phyloP scores from a whole-genome alignment of 2,888 invertebrate genomes.

The Himalopsyche tibetana region DNA sequence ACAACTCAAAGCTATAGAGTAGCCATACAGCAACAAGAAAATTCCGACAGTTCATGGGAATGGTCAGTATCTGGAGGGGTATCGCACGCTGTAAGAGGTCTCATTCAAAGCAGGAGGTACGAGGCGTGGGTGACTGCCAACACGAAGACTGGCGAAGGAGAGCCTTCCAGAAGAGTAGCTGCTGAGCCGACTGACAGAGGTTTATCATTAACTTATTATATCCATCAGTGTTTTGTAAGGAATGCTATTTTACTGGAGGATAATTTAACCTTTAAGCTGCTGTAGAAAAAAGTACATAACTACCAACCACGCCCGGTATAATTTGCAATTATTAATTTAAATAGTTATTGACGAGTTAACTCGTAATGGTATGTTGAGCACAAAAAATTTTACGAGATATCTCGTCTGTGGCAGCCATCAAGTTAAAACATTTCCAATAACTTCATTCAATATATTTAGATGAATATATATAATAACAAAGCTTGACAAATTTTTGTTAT shows the following conservation, averaged over 20 bases:
- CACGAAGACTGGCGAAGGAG: constrained; percentile 78
- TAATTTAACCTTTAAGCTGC: too few species aligned
- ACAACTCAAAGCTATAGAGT: constrained; percentile 58
- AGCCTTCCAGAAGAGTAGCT: constrained; percentile 72
- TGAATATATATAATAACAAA: too few species aligned
- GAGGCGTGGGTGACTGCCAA: constrained; percentile 80
- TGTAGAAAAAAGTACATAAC: too few species aligned
- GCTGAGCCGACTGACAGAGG: constrained; percentile 76
- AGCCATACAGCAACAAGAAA: constrained; percentile 36
- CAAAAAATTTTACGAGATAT: too few species aligned
- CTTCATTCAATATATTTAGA: too few species aligned
- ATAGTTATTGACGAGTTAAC: too few species aligned
- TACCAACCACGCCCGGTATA: too few species aligned
- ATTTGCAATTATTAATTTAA: too few species aligned
- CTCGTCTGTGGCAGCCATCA: too few species aligned
- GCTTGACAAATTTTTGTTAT: too few species aligned
- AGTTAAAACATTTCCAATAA: too few species aligned
- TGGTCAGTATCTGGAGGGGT: constrained; percentile 72
- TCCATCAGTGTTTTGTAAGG: not conserved
- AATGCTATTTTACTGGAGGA: not conserved
- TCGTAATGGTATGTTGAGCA: too few species aligned
- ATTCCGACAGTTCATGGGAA: not conserved
- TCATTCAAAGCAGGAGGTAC: constrained; percentile 77
- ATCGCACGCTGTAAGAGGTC: constrained; percentile 75
- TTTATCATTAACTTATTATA: constrained; percentile 65